Percentiles rank a stretch among this genome's conserved stretches.
phyloP scores from a whole-genome alignment of 2,113 vertebrate genomes.

The Parus major region DNA sequence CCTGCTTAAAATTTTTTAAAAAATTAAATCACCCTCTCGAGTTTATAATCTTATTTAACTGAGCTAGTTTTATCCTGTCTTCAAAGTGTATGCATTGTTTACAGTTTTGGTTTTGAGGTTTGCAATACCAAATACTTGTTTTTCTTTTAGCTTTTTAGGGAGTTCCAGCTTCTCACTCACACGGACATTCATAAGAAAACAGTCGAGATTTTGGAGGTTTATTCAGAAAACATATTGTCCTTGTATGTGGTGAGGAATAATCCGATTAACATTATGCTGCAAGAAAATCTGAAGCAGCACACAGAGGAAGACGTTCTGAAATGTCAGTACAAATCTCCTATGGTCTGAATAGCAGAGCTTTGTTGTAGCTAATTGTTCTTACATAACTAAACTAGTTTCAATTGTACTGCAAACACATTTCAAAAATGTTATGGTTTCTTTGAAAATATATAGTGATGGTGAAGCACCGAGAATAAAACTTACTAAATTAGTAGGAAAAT shows the following conservation, averaged over 20 bases:
- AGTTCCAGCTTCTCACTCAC: conserved; percentile 74
- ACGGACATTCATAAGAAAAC: conserved; percentile 72
- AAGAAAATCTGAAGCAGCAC: conserved; percentile 62
- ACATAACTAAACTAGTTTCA: neutral
- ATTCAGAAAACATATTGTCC: conserved; percentile 72
- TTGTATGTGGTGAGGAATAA: conserved; percentile 59
- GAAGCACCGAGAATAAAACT: conserved; percentile 1
- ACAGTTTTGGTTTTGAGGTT: neutral
- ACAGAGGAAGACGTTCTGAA: conserved; percentile 66
- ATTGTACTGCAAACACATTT: neutral
- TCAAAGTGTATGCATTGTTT: neutral
- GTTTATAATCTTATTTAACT: neutral
- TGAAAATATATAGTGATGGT: neutral
- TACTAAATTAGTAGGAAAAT: neutral
- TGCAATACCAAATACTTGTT: neutral
- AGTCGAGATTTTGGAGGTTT: conserved; percentile 71
- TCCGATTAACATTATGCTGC: conserved; percentile 60
- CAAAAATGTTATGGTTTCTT: neutral
- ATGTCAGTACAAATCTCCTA: conserved; percentile 56
- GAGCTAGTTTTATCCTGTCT: neutral
- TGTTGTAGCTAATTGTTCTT: neutral
- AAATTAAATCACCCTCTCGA: neutral
- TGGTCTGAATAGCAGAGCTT: neutral
- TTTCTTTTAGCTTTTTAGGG: conserved; percentile 71
- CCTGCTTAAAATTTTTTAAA: neutral